phyloP scores from a whole-genome alignment of 92 coral and sea anemone species.

The Palythoa caribaeorum region DNA sequence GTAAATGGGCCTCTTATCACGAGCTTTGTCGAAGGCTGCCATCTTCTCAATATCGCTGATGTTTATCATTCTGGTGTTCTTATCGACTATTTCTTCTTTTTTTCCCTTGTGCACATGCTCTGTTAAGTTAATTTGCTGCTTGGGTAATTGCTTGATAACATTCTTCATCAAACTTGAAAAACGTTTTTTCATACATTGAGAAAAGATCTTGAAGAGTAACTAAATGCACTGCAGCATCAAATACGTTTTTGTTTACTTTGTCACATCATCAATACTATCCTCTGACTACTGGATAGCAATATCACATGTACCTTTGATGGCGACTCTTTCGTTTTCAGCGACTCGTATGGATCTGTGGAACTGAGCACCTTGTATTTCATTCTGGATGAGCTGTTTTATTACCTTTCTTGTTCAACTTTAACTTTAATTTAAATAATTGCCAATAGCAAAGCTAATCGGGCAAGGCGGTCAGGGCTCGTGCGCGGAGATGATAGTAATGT shows the following conservation, averaged over 20 bases:
- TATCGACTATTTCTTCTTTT: background rate
- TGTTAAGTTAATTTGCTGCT: constrained; percentile 10
- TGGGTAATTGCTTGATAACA: background rate
- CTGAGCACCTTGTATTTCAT: constrained; percentile 64
- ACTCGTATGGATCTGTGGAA: constrained; percentile 68
- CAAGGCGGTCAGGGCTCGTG: no score
- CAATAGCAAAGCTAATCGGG: no score
- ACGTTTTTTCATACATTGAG: background rate
- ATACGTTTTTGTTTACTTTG: constrained; percentile 53
- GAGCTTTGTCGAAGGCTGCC: constrained; percentile 46
- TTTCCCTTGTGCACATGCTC: constrained; percentile 19
- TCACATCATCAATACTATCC: no score
- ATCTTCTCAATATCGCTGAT: constrained; percentile 51
- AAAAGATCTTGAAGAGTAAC: background rate
- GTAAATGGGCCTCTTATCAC: constrained; percentile 53
- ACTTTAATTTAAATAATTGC: no score
- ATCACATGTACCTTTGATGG: constrained; percentile 69
- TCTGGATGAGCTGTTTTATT: constrained; percentile 53
- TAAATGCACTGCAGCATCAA: constrained; percentile 61
- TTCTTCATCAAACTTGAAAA: background rate
- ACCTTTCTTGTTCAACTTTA: constrained; percentile 42
- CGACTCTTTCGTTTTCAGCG: constrained; percentile 69
- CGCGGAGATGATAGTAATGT: no score
- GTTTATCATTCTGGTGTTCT: constrained; percentile 19
- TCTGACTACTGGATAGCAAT: constrained; percentile 51